Evolutionary conservation across 2,113 vertebrate genomes (phyloP).

Genomic region (Ictidomys tridecemlineatus): DNA sequence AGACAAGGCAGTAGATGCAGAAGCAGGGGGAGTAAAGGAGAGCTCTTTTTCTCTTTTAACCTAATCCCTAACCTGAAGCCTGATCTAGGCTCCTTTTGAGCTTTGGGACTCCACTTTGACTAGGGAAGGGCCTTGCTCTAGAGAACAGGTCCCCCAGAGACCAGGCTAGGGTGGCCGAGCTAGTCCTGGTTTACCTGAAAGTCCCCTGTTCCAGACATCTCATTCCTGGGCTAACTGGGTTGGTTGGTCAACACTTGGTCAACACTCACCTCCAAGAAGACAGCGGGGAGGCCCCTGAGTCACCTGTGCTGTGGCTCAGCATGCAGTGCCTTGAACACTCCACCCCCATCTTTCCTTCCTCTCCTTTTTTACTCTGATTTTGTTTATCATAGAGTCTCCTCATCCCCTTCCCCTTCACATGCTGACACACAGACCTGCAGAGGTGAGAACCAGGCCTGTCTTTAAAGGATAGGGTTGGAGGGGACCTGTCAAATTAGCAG

Average conservation of each 20-base stretch:
- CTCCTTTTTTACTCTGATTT: not conserved
- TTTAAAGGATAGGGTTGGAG: not conserved
- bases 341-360: too few species aligned
- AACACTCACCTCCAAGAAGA: not conserved
- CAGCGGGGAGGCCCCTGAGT: not conserved
- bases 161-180: not conserved
- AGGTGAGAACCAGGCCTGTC: not conserved
- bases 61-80: not conserved
- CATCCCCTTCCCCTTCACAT: not conserved
- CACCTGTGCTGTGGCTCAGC: rapidly evolving
- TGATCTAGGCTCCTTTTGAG: not conserved
- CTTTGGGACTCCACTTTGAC: not conserved
- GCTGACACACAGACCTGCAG: not conserved
- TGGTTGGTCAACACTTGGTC: not conserved
- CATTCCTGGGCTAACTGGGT: not conserved
- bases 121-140: not conserved
- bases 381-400: not conserved
- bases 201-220: not conserved
- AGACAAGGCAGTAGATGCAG: too few species aligned
- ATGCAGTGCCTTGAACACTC: rapidly evolving
- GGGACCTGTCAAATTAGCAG: not conserved
- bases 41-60: not conserved
- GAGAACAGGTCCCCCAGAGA: not conserved
- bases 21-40: not conserved
- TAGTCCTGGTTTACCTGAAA: not conserved